phyloP scores from a whole-genome alignment of 37 sponge, comb jelly and placozoan species.

The Crambe crambe region DNA sequence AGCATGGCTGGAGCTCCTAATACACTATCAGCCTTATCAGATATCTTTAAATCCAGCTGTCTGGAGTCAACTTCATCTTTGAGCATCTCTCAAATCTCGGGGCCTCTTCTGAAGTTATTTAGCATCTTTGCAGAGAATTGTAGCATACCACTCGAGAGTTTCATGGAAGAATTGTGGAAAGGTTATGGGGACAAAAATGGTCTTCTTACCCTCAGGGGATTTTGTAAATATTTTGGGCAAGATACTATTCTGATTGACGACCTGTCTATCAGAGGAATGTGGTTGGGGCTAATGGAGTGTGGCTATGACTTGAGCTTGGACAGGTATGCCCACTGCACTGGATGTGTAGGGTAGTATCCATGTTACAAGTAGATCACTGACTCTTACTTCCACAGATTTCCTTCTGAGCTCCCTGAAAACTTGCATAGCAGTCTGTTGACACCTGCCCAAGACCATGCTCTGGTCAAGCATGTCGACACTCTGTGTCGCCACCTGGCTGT shows the following conservation, averaged over 20 bases:
- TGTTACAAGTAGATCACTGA: too few relatives aligned
- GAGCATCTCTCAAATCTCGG: background rate
- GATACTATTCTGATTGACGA: constrained; percentile 38
- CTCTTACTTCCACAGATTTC: background rate
- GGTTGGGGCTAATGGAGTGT: constrained; percentile 70
- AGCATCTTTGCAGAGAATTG: constrained; percentile 6
- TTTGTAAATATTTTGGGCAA: background rate
- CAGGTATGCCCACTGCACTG: constrained; percentile 32
- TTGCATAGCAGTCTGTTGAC: constrained; percentile 1
- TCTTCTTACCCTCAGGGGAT: background rate
- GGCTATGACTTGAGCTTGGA: constrained; percentile 83
- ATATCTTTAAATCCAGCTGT: constrained; percentile 25
- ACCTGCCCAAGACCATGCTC: constrained; percentile 62
- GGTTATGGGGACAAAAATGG: constrained; percentile 9
- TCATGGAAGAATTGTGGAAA: constrained; percentile 27
- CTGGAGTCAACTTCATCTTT: background rate
- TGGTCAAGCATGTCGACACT: constrained; percentile 72
- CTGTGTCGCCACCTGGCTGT: constrained; percentile 53
- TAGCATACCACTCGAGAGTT: background rate
- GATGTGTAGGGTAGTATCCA: background rate
- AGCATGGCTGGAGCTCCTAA: background rate
- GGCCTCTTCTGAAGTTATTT: constrained; percentile 21
- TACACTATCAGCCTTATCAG: background rate
- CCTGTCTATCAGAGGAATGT: constrained; percentile 27
- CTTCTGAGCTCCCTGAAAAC: background rate